phyloP scores from a whole-genome alignment of 2,113 vertebrate species.

The Neoarius graeffei region DNA sequence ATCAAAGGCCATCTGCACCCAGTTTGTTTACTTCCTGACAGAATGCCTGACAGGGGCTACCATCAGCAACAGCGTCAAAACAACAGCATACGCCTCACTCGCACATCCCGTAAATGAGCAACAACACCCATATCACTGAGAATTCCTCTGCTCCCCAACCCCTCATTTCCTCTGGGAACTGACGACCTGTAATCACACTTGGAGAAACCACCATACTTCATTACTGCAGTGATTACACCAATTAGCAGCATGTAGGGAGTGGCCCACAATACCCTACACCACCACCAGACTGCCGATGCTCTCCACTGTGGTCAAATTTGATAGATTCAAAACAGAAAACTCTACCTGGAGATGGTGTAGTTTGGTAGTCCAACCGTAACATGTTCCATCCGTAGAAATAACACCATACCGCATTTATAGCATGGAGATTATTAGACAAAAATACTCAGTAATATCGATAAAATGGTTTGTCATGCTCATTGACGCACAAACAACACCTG shows the following conservation, averaged over 20 bases:
- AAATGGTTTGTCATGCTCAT: not conserved
- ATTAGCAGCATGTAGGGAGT: slow-evolving; percentile 60
- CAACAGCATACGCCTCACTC: slow-evolving; percentile 69
- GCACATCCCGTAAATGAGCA: slow-evolving; percentile 73
- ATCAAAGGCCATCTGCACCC: slow-evolving; percentile 47
- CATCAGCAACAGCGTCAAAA: slow-evolving; percentile 72
- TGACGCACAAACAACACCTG: slow-evolving; percentile 39
- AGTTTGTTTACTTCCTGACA: slow-evolving; percentile 73
- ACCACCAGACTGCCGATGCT: slow-evolving; percentile 41
- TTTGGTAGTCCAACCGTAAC: not conserved
- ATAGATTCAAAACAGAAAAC: not conserved
- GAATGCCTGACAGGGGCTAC: slow-evolving; percentile 71
- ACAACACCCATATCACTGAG: slow-evolving; percentile 60
- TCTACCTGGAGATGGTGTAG: not conserved
- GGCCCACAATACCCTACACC: slow-evolving; percentile 49
- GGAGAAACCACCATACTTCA: slow-evolving; percentile 56
- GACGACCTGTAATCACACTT: slow-evolving; percentile 59
- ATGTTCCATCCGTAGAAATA: not conserved
- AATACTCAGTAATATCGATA: not conserved
- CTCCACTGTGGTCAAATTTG: slow-evolving; percentile 30
- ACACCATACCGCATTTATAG: not conserved
- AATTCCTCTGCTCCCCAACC: slow-evolving; percentile 57
- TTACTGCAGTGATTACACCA: slow-evolving; percentile 62
- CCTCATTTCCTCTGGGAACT: slow-evolving; percentile 57
- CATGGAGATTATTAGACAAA: not conserved